A percentile compares a stretch with the other conserved stretches of the same genome.
phyloP scores from a whole-genome alignment of 2,797 vertebrate genomes.

The Rhynchonycteris naso region DNA sequence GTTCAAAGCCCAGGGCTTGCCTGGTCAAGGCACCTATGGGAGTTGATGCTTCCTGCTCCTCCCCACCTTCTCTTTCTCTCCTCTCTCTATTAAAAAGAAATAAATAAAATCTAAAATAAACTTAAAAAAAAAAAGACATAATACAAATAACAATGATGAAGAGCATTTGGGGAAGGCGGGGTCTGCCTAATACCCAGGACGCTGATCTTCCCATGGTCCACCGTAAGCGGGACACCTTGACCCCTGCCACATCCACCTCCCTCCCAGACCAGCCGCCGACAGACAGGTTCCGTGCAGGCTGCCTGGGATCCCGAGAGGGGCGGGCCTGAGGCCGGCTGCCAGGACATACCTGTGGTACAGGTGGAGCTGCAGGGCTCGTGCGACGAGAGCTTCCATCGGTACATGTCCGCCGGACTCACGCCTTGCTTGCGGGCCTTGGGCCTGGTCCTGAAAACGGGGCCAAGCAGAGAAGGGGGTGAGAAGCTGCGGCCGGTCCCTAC shows the following conservation, averaged over 20 bases:
- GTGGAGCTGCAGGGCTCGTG: conserved; percentile 99
- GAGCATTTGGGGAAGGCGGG: fast-evolving
- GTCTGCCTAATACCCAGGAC: fast-evolving
- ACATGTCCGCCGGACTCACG: conserved; percentile 97
- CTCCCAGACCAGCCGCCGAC: fast-evolving
- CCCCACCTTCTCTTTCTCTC: too few relatives aligned
- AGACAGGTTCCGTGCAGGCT: fast-evolving
- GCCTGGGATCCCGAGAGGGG: fast-evolving
- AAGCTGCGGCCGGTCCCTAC: conserved; percentile 9
- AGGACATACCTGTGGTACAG: conserved; percentile 91
- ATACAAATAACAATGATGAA: fast-evolving
- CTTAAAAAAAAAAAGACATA: too few relatives aligned
- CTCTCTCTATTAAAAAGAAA: too few relatives aligned
- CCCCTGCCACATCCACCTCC: fast-evolving
- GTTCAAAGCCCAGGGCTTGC: too few relatives aligned
- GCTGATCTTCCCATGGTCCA: neutral
- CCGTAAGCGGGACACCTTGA: fast-evolving
- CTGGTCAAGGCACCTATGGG: too few relatives aligned
- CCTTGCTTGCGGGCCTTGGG: conserved; percentile 94
- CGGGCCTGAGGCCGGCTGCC: fast-evolving
- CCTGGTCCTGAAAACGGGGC: conserved; percentile 89
- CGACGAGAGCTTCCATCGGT: conserved; percentile 98
- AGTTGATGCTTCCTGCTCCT: too few relatives aligned
- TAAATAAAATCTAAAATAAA: too few relatives aligned
- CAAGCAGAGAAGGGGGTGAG: neutral